Base-by-base conservation (phyloP, 2,113 vertebrate species). In the Trogon surrucura region DNA sequence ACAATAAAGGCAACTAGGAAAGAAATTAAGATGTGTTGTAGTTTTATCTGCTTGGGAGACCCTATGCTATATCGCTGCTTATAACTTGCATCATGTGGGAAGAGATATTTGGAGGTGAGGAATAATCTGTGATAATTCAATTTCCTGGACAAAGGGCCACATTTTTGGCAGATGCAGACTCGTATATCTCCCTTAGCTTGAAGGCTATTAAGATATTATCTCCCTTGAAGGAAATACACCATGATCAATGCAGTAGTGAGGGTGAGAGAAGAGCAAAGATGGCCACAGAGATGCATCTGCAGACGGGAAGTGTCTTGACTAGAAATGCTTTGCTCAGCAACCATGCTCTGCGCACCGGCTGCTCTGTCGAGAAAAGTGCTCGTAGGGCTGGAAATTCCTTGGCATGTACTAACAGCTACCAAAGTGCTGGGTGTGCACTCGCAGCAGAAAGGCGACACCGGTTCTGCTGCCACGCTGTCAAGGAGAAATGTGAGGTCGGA, bases 361-460 rank as follows among this genome's bases (percentile, higher is more conserved):
- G 4, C 22, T 62, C 36, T 11, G 41, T 60, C 60, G 19, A n/a
- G 16, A 56, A 27, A 53, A 44, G 14, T n/a, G 19, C 19, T 78
- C 2, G 0, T 6, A 62, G 16, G 34, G 48, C 48, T 74, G 30
- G 56, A 48, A 56, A 27, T 44, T 34, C 50, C 86, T 67, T 6
- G 1, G 19, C 47, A 22, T 6, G 22, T 34, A 9, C 56, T 3
- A 54, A 32, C 41, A 80, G 74, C 45, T 64, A 6, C 18, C 5
- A 1, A 58, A 27, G 67, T 9, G 20, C 13, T 48, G 38, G 51
- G 45, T 0, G 0, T 41, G 51, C 23, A 8, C 10, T n/a, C 3
- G 0, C 23, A 71, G 57, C 38, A 20, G 45, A 66, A 50, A 54
- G 74, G 26, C 13, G 12, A 22, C 22, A 9, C 9, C 19, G 41